Base-by-base conservation (phyloP, 92 coral and sea anemone species). In the Epizoanthus scotinus region DNA sequence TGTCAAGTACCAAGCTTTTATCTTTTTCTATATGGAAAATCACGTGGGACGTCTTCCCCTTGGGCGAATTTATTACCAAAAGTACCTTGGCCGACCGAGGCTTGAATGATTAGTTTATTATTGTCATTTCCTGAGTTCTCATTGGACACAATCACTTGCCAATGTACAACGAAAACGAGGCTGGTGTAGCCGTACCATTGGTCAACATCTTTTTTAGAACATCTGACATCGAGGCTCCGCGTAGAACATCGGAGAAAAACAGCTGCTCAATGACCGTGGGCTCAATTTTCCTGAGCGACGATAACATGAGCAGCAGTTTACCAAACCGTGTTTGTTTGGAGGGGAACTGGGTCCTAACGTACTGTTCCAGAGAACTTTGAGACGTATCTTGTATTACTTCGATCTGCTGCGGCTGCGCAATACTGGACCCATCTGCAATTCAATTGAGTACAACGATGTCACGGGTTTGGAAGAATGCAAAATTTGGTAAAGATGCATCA, bases 151-250 rank as follows among this genome's bases (percentile, higher is more conserved):
- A 3, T 64, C 44, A 64, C 69, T 75, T 38, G 15, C 81, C 81
- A 15, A 75, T 58, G 21, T 22, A 59, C 68, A 75, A 2, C 34
- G 81, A 31, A 54, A 84, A 63, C 3, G 89, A 50, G 6, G 88
- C 56, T 9, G 88, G 74, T 25, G 84, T 70, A 5, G 77, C 67
- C n/a, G 89, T 80, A 2, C 87, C 86, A 27, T 65, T 87, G 28
- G 87, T 87, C 13, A 92, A 78, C 97, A 92, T 92, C 78, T 92
- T 92, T 79, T 83, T 90, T 64, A 92, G 58, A 67, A 92, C 97
- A 17, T 92, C 97, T 68, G 87, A 89, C 94, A 92, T 92, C 8
- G 97, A 92, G 57, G 97, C 97, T 14, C 97, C 97, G 75, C 94
- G 94, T 84, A 92, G 68, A 53, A 92, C 97, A 12, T 90, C 94